Conservation (phyloP, 1,140 invertebrate species). For the Hyposmocoma kahamanoa region DNA sequence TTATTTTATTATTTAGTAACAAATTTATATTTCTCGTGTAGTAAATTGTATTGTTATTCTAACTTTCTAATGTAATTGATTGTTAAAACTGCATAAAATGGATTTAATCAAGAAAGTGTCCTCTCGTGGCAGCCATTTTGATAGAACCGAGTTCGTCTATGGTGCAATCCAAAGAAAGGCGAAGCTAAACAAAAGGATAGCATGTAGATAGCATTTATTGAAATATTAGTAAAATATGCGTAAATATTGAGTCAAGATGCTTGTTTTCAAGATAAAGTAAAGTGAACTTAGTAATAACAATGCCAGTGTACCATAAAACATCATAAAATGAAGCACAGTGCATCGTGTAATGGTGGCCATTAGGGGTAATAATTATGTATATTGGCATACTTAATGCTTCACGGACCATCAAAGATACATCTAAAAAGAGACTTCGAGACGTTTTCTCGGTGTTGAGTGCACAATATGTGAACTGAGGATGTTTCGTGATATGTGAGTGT, state of each 20-base stretch:
- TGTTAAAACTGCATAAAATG: slow-evolving; percentile 30
- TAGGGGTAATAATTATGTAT: slow-evolving; percentile 71
- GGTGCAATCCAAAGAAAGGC: slow-evolving; percentile 65
- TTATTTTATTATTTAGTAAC: too few relatives aligned
- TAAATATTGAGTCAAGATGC: slow-evolving; percentile 36
- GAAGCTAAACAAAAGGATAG: slow-evolving; percentile 73
- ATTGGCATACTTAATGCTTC: slow-evolving; percentile 69
- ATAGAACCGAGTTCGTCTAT: slow-evolving; percentile 64
- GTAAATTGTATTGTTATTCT: too few relatives aligned
- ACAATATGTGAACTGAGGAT: slow-evolving; percentile 48
- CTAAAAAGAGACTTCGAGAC: slow-evolving; percentile 35
- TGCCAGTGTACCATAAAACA: slow-evolving; percentile 32
- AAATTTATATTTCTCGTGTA: too few relatives aligned
- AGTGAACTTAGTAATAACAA: slow-evolving; percentile 33
- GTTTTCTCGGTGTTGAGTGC: slow-evolving; percentile 26
- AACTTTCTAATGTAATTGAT: too few relatives aligned
- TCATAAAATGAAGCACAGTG: slow-evolving; percentile 62
- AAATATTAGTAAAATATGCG: slow-evolving; percentile 50
- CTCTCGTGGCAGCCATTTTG: slow-evolving; percentile 63
- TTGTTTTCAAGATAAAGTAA: slow-evolving; percentile 32
- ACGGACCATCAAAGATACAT: slow-evolving; percentile 47
- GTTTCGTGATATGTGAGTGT: slow-evolving; percentile 50
- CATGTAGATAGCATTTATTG: slow-evolving; percentile 67
- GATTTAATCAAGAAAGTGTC: slow-evolving; percentile 34
- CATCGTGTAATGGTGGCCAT: slow-evolving; percentile 73